Conservation (phyloP, 2,888 invertebrate genomes). For the Caenorhabditis sp. region DNA sequence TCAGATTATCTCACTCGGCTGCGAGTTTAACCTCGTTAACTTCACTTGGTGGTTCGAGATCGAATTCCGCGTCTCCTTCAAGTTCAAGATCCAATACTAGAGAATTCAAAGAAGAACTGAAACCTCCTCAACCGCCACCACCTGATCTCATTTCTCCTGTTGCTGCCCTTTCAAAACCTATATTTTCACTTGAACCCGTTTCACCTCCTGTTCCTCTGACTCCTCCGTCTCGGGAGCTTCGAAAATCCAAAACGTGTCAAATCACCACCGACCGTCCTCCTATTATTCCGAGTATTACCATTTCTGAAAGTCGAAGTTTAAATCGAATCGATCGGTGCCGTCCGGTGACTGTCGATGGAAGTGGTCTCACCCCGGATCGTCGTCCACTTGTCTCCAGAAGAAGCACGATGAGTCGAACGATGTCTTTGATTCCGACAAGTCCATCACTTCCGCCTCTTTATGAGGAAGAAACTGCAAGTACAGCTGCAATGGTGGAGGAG, state of each 20-base stretch:
- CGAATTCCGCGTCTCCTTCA: slow-evolving; percentile 2
- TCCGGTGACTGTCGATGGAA: slow-evolving; percentile 57
- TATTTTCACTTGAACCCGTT: slow-evolving; percentile 17
- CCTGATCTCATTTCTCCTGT: slow-evolving; percentile 40
- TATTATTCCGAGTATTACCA: slow-evolving; percentile 48
- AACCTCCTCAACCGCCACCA: slow-evolving; percentile 40
- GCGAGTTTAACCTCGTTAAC: slow-evolving; percentile 43
- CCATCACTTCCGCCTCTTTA: slow-evolving; percentile 72
- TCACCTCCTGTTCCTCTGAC: slow-evolving; percentile 14
- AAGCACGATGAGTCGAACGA: slow-evolving; percentile 69
- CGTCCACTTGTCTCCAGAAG: slow-evolving; percentile 36
- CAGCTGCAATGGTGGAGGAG: slow-evolving; percentile 52
- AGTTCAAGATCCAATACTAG: slow-evolving; percentile 48
- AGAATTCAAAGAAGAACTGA: slow-evolving; percentile 43
- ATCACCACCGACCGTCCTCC: slow-evolving; percentile 56
- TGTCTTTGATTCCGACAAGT: slow-evolving; percentile 71
- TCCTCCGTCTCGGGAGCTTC: slow-evolving; percentile 46
- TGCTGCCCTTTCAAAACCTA: slow-evolving; percentile 15
- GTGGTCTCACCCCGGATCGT: slow-evolving; percentile 40
- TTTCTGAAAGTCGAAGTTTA: slow-evolving; percentile 49
- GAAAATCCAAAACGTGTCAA: slow-evolving; percentile 55
- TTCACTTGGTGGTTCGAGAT: slow-evolving; percentile 43
- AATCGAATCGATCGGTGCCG: slow-evolving; percentile 54
- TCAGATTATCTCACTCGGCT: slow-evolving; percentile 62
- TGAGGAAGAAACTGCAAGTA: slow-evolving; percentile 65